phyloP scores from a whole-genome alignment of 1,140 invertebrate genomes.

The Bombus picipes region DNA sequence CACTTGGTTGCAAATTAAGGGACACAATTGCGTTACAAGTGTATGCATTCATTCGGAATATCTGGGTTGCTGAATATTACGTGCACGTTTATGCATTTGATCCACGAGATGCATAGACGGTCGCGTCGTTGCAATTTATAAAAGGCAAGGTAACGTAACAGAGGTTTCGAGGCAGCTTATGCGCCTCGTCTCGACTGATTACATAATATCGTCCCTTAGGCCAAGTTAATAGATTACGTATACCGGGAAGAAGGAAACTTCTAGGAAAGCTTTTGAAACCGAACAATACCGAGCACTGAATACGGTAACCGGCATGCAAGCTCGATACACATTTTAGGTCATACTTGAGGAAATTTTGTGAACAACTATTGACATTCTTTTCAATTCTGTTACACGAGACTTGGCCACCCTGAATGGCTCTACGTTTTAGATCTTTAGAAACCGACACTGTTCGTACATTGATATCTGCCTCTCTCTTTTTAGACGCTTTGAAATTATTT shows the following conservation, averaged over 20 bases:
- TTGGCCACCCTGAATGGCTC: neutral
- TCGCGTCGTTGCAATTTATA: neutral
- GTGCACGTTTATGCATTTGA: neutral
- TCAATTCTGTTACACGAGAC: neutral
- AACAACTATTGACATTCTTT: conserved; percentile 49
- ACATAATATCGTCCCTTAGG: conserved; percentile 11
- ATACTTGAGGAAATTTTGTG: conserved; percentile 27
- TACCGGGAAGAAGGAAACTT: neutral
- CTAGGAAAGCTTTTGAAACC: conserved; percentile 16
- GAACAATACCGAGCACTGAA: conserved; percentile 29
- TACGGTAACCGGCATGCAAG: conserved; percentile 29
- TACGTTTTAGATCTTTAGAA: neutral
- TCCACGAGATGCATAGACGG: neutral
- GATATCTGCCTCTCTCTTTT: neutral
- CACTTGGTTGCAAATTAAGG: neutral
- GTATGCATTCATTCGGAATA: neutral
- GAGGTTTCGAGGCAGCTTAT: conserved; percentile 17
- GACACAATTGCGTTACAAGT: neutral
- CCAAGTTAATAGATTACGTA: conserved; percentile 37
- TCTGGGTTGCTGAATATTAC: neutral
- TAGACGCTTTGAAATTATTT: neutral
- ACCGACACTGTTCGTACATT: neutral
- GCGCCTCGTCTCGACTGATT: conserved; percentile 32
- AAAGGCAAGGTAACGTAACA: conserved; percentile 21
- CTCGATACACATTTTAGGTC: conserved; percentile 31